A percentile compares a stretch with the other conserved stretches of the same genome.
Conservation (phyloP, 2,113 vertebrate species). For the Uropsilus gracilis region DNA sequence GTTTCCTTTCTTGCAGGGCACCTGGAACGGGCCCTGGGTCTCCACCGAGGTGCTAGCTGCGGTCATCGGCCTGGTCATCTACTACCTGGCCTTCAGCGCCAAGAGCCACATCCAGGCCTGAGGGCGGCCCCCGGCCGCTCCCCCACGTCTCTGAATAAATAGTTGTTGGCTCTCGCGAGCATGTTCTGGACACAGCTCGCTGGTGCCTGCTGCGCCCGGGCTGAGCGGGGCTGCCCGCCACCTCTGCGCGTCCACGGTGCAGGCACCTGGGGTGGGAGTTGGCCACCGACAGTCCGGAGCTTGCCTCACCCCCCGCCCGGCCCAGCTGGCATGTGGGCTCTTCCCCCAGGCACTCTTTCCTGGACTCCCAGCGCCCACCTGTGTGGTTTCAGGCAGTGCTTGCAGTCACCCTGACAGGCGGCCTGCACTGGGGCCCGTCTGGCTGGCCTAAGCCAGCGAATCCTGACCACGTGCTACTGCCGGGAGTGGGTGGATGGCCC, state of each 20-base stretch:
- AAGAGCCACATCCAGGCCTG: conserved; percentile 93
- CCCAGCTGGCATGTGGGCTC: too few relatives aligned
- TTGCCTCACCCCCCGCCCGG: background rate
- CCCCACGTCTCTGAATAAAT: conserved; percentile 63
- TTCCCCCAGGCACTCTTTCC: too few relatives aligned
- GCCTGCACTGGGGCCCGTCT: background rate
- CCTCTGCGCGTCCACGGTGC: too few relatives aligned
- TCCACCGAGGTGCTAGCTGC: conserved; percentile 94
- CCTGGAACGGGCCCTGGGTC: conserved; percentile 94
- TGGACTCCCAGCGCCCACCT: too few relatives aligned
- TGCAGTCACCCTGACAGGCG: too few relatives aligned
- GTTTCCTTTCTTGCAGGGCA: conserved; percentile 85
- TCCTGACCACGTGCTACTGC: background rate
- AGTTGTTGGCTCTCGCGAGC: background rate
- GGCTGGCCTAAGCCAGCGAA: background rate
- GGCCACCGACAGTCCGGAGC: too few relatives aligned
- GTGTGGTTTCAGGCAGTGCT: too few relatives aligned
- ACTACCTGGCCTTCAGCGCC: conserved; percentile 92
- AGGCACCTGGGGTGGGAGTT: too few relatives aligned
- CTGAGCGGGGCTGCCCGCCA: too few relatives aligned
- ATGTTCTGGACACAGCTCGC: background rate
- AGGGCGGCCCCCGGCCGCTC: background rate
- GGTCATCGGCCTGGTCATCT: conserved; percentile 89
- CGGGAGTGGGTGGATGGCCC: background rate
- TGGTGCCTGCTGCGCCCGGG: too few relatives aligned